Percentiles rank a stretch among this genome's conserved stretches.
These are phyloP conservation scores for Sepioteuthis lessoniana DNA, from an alignment of 2,888 invertebrate genomes.

Conservation along the genomic window DNA sequence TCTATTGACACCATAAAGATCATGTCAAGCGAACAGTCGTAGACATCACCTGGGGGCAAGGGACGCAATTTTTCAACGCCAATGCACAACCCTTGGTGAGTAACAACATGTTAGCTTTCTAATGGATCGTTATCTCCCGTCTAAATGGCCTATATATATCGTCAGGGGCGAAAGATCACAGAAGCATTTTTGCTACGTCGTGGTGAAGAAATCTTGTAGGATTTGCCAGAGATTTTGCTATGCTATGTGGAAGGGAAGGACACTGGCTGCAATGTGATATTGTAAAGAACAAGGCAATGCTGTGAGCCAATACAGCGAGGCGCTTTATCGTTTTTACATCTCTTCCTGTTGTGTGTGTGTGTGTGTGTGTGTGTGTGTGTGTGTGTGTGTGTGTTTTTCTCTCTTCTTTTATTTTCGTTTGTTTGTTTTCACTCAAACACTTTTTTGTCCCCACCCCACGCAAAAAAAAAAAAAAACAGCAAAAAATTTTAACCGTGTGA, in stretches of 20 bases:
- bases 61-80: too few relatives aligned
- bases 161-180: background rate
- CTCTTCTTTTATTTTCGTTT: background rate
- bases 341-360: background rate
- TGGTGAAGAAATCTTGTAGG: background rate
- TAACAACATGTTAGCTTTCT: too few relatives aligned
- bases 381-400: background rate
- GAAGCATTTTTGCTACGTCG: background rate
- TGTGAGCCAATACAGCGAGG: background rate
- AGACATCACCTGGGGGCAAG: too few relatives aligned
- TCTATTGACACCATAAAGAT: background rate
- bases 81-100: too few relatives aligned
- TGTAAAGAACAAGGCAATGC: background rate
- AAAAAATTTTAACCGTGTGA: background rate
- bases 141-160: background rate
- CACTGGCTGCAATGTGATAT: constrained; percentile 10
- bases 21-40: too few relatives aligned
- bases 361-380: background rate
- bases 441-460: too few relatives aligned
- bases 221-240: background rate
- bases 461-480: too few relatives aligned
- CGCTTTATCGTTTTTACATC: background rate
- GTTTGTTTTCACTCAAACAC: background rate
- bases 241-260: background rate
- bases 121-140: too few relatives aligned